Evolutionary conservation across 2,113 vertebrate genomes (phyloP).

Genomic region (Dermatemys mawii): DNA sequence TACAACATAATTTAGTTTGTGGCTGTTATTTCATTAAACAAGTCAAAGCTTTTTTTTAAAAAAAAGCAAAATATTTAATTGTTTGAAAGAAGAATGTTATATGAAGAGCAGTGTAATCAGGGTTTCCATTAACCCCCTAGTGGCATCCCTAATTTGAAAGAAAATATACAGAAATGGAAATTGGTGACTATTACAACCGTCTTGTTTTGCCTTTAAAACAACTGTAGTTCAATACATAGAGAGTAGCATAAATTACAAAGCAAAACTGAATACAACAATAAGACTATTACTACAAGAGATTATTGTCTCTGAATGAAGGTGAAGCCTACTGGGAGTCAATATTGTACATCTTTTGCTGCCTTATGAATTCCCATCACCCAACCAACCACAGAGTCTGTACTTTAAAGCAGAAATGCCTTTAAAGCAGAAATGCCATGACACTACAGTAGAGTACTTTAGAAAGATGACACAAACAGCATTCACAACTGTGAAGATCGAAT

Average conservation of each 20-base stretch:
- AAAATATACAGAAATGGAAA: background rate
- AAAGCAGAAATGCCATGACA: background rate
- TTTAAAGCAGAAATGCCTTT: background rate
- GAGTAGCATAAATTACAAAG: background rate
- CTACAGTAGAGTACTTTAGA: background rate
- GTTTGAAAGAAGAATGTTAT: background rate
- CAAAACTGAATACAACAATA: background rate
- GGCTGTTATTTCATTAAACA: conserved; percentile 3
- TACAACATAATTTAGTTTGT: background rate
- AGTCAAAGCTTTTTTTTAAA: background rate
- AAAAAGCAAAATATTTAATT: conserved; percentile 14
- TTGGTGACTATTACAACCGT: background rate
- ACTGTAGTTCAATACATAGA: background rate
- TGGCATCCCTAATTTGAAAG: conserved; percentile 30
- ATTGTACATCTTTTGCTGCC: background rate
- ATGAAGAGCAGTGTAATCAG: background rate
- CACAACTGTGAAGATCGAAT: background rate
- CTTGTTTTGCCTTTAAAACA: background rate
- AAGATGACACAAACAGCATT: background rate
- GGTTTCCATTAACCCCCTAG: background rate
- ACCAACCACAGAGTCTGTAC: background rate
- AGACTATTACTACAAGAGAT: background rate
- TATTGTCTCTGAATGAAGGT: background rate
- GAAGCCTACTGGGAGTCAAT: background rate
- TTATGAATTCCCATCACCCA: background rate